Conservation (phyloP, 2,888 invertebrate genomes). For the Pycnomerus fuliginosus region DNA sequence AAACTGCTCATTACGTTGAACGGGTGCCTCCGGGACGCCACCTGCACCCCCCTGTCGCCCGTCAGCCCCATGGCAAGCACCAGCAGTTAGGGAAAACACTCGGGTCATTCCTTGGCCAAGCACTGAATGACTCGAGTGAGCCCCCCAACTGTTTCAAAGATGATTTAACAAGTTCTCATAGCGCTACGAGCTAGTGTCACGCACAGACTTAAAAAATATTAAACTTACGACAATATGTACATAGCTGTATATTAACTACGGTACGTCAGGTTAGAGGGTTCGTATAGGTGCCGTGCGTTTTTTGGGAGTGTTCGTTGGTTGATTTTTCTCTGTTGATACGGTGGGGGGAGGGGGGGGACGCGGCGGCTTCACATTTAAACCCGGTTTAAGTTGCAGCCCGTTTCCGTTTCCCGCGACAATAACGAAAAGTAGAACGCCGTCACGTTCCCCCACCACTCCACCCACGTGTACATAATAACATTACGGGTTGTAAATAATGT, state of each 20-base stretch:
- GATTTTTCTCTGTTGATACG: constrained; percentile 21
- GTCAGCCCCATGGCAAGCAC: constrained; percentile 84
- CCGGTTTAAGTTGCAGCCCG: too few relatives aligned
- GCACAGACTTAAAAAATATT: constrained; percentile 49
- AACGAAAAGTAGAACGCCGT: too few relatives aligned
- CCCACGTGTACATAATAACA: constrained; percentile 42
- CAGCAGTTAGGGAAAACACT: constrained; percentile 83
- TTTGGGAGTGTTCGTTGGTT: constrained; percentile 25
- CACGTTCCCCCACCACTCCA: too few relatives aligned
- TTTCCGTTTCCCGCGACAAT: too few relatives aligned
- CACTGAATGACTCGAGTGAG: constrained; percentile 52
- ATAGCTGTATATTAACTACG: constrained; percentile 51
- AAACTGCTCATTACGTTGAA: constrained; percentile 83
- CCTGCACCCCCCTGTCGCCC: constrained; percentile 84
- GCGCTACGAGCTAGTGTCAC: constrained; percentile 32
- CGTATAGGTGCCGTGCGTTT: constrained; percentile 41
- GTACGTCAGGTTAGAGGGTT: constrained; percentile 24
- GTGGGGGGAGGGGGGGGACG: too few relatives aligned
- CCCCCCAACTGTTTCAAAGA: constrained; percentile 18
- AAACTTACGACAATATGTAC: constrained; percentile 54
- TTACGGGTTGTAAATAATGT: constrained; percentile 51
- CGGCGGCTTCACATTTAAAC: too few relatives aligned
- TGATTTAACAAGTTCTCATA: constrained; percentile 1
- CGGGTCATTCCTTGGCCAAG: constrained; percentile 54
- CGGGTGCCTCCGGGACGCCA: constrained; percentile 84